Percentiles rank a stretch among this genome's conserved stretches.
phyloP scores from a whole-genome alignment of 1,140 invertebrate genomes.

The Thaumetopoea pityocampa region DNA sequence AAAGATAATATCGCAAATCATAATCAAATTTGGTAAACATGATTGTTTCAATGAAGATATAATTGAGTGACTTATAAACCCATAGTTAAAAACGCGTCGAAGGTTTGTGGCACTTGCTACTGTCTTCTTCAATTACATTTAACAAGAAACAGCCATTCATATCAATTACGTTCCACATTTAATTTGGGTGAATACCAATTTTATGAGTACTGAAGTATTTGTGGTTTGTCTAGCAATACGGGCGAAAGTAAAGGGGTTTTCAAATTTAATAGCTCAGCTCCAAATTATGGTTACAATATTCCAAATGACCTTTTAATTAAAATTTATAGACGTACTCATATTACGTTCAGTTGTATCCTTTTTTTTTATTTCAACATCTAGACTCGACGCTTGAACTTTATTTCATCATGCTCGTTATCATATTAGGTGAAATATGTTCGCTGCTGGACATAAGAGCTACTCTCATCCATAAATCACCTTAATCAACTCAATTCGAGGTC shows the following conservation, averaged over 20 bases:
- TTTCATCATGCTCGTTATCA: too few species aligned
- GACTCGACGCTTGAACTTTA: too few species aligned
- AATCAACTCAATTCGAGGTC: too few species aligned
- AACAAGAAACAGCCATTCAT: conserved; percentile 69
- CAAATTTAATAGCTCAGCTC: conserved; percentile 53
- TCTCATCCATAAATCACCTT: too few species aligned
- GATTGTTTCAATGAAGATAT: too few species aligned
- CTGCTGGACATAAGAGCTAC: too few species aligned
- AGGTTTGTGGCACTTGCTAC: conserved; percentile 31
- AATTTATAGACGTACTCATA: conserved; percentile 47
- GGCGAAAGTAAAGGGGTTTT: conserved; percentile 46
- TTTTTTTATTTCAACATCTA: conserved; percentile 2
- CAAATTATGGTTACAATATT: conserved; percentile 30
- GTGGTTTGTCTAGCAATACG: conserved; percentile 34
- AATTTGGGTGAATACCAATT: conserved; percentile 71
- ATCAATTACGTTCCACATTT: conserved; percentile 61
- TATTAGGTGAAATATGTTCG: too few species aligned
- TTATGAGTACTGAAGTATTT: conserved; percentile 50
- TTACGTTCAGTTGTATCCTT: conserved; percentile 5
- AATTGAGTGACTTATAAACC: conserved; percentile 6
- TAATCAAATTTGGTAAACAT: too few species aligned
- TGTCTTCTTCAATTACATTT: conserved; percentile 54
- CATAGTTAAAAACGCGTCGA: conserved; percentile 2
- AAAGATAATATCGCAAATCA: too few species aligned
- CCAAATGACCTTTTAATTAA: conserved; percentile 40